Evolutionary conservation across 1,140 invertebrate genomes (phyloP), one percentile per base, ranked within the genome.

Genomic region (Theocolax elegans): DNA sequence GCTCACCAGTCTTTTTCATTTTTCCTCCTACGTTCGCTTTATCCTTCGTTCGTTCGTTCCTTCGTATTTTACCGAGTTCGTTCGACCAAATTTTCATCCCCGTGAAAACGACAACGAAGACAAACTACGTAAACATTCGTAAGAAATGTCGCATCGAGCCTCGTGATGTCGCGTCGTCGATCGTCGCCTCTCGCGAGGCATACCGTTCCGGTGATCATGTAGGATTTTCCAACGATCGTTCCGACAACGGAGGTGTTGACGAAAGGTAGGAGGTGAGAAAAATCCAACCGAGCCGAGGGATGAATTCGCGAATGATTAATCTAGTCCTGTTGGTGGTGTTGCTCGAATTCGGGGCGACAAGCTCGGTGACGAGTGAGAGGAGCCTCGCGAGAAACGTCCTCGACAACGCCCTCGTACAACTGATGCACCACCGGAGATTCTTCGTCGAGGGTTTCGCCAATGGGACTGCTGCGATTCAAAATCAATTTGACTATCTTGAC

Each of bases 41-140:
- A 79, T 80, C 76, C 69, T 58, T 49, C 74, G n/a, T n/a, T n/a
- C 59, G 35, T 63, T 63, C 51, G 67, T 48, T 65, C 25, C 56
- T 72, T 60, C n/a, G n/a, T n/a, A n/a, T n/a, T n/a, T n/a, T n/a
- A n/a, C n/a, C n/a, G n/a, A n/a, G n/a, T n/a, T n/a, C n/a, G n/a
- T n/a, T n/a, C n/a, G n/a, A n/a, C n/a, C n/a, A n/a, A n/a, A n/a
- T n/a, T n/a, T n/a, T n/a, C n/a, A n/a, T n/a, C n/a, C n/a, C n/a
- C n/a, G n/a, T n/a, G n/a, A n/a, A n/a, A n/a, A n/a, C n/a, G n/a
- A n/a, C n/a, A n/a, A n/a, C n/a, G n/a, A n/a, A n/a, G n/a, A n/a
- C n/a, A n/a, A n/a, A n/a, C n/a, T n/a, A n/a, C n/a, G n/a, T n/a
- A n/a, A n/a, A n/a, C n/a, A n/a, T n/a, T n/a, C n/a, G n/a, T n/a